Conservation (phyloP, 2,888 invertebrate genomes). For the Alcis repandata region DNA sequence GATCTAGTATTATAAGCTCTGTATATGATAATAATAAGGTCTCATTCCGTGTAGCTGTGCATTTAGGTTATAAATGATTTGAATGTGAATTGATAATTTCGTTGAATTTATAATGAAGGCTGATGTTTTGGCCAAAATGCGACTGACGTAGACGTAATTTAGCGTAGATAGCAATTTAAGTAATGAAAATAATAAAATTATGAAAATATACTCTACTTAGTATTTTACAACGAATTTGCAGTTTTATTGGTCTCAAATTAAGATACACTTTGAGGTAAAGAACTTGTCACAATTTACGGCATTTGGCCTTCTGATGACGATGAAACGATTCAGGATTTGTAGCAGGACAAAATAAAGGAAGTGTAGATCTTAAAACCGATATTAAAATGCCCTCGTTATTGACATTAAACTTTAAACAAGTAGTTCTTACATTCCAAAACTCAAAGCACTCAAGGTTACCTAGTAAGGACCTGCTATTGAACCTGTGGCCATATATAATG, state of each 20-base stretch:
- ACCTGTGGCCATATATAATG: slow-evolving; percentile 9
- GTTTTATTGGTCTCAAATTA: slow-evolving; percentile 39
- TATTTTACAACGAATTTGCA: slow-evolving; percentile 48
- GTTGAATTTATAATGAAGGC: slow-evolving; percentile 31
- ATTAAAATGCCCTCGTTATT: slow-evolving; percentile 4
- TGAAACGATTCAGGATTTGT: background rate
- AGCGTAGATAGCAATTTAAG: slow-evolving; percentile 42
- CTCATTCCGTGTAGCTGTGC: slow-evolving; percentile 62
- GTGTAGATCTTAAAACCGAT: background rate
- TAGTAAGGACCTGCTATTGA: background rate
- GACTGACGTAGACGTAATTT: slow-evolving; percentile 75
- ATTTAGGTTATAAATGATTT: slow-evolving; percentile 53
- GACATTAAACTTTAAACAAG: slow-evolving; percentile 7
- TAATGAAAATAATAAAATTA: slow-evolving; percentile 31
- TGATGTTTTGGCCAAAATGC: slow-evolving; percentile 60
- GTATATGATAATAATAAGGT: slow-evolving; percentile 43
- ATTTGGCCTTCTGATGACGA: background rate
- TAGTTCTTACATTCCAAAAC: background rate
- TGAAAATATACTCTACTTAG: slow-evolving; percentile 50
- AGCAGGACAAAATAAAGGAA: slow-evolving; percentile 2
- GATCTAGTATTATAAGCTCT: slow-evolving; percentile 46
- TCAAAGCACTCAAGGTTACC: background rate
- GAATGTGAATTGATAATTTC: slow-evolving; percentile 22
- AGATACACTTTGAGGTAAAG: no score
- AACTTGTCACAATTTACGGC: no score